Conservation (phyloP, 1,140 invertebrate genomes). For the Vanessa tameamea region DNA sequence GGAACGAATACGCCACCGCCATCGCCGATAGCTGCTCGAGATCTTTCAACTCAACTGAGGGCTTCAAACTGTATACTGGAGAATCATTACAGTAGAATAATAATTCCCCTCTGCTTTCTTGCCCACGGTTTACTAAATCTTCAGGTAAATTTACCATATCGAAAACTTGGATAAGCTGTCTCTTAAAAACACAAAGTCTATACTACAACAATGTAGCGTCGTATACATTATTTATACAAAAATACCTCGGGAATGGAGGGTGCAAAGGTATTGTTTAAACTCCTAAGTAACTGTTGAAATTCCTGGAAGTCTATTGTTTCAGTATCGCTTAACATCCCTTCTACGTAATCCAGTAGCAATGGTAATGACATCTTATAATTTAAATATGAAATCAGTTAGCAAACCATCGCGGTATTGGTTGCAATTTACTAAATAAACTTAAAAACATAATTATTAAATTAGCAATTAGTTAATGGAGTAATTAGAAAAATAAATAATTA, state of each 20-base stretch:
- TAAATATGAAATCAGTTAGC: background rate
- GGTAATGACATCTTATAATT: background rate
- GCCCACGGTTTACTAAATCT: background rate
- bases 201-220: background rate
- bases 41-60: background rate
- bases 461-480: background rate
- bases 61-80: background rate
- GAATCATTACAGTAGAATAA: background rate
- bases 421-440: background rate
- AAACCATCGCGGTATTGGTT: background rate
- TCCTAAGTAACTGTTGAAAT: constrained; percentile 15
- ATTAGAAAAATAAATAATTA: too few relatives aligned
- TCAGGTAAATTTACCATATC: constrained; percentile 41
- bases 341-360: constrained; percentile 7
- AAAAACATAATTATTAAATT: background rate
- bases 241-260: background rate
- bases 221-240: background rate
- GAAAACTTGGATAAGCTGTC: constrained; percentile 12
- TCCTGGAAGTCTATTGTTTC: constrained; percentile 7
- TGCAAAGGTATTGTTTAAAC: background rate
- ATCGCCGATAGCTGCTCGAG: too few relatives aligned
- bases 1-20: too few relatives aligned
- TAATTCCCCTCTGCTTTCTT: background rate
- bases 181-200: background rate
- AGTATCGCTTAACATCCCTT: constrained; percentile 9